Evolutionary conservation across 2,113 vertebrate species (phyloP).

Genomic region (Urocynchramus pylzowi): DNA sequence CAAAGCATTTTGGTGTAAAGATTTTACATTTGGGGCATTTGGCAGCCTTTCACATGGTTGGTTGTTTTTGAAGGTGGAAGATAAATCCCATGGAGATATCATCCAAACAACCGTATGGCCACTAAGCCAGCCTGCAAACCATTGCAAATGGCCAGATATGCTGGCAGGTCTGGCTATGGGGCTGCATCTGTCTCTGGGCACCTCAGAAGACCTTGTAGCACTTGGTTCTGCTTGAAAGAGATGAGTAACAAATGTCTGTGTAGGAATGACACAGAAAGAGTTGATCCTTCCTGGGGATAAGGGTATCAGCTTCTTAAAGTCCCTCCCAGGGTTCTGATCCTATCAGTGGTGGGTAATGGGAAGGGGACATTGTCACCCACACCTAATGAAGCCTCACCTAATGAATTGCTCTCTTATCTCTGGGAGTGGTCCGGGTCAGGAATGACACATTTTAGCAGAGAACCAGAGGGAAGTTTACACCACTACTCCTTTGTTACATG

Average conservation of each 20-base stretch:
- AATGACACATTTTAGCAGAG: background rate
- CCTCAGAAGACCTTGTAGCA: conserved; percentile 35
- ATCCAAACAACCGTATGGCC: conserved; percentile 66
- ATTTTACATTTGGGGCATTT: conserved; percentile 60
- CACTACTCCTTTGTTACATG: background rate
- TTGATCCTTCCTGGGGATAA: background rate
- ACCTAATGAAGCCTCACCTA: background rate
- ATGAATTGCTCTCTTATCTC: background rate
- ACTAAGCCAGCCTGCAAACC: conserved; percentile 37
- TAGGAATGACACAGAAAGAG: background rate
- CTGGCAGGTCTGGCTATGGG: conserved; percentile 22
- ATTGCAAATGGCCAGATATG: conserved; percentile 49
- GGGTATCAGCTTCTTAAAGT: background rate
- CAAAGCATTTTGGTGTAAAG: conserved; percentile 31
- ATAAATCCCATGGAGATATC: conserved; percentile 59
- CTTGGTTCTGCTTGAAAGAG: background rate
- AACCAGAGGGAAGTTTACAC: background rate
- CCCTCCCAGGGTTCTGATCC: background rate
- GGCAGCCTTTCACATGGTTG: conserved; percentile 52
- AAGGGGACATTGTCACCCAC: background rate
- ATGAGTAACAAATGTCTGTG: background rate
- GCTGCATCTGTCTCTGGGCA: conserved; percentile 40
- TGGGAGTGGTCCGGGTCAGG: background rate
- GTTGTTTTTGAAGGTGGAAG: conserved; percentile 66
- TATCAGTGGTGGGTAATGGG: background rate